These are phyloP conservation scores for Drosophila mauritiana DNA, from an alignment of 1,140 invertebrate species.

Conservation along the genomic window DNA sequence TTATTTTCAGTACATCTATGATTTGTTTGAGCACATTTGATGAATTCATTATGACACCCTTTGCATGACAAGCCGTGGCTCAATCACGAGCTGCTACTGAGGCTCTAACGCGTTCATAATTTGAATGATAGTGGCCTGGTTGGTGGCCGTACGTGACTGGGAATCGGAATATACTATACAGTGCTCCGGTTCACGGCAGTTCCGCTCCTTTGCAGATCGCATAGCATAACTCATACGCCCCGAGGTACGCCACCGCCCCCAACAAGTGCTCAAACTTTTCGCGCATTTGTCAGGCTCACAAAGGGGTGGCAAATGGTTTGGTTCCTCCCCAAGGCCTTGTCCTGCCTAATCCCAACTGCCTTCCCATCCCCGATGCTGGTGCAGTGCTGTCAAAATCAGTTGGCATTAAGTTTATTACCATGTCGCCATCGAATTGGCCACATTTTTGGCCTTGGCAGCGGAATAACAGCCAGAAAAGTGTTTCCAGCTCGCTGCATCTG, in stretches of 20 bases:
- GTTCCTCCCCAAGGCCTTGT: conserved; percentile 3
- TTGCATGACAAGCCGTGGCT: conserved; percentile 45
- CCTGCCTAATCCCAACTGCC: conserved; percentile 10
- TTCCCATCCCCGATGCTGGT: conserved; percentile 3
- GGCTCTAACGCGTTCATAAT: conserved; percentile 44
- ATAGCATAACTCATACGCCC: conserved; percentile 44
- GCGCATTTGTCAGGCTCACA: conserved; percentile 36
- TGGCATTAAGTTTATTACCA: conserved; percentile 51
- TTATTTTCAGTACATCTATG: conserved; percentile 15
- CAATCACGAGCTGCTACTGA: conserved; percentile 53
- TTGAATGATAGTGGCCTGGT: conserved; percentile 31
- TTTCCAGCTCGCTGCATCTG: conserved; percentile 48
- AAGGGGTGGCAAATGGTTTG: not conserved
- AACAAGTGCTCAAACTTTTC: conserved; percentile 33
- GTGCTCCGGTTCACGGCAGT: conserved; percentile 31
- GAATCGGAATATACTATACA: conserved; percentile 21
- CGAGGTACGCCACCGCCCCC: not conserved
- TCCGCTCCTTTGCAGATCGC: conserved; percentile 18
- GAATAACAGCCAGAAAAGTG: conserved; percentile 46
- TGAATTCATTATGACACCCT: conserved; percentile 39
- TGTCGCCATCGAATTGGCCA: conserved; percentile 45
- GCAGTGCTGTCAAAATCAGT: conserved; percentile 61
- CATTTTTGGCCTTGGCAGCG: conserved; percentile 40
- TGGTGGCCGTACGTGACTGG: conserved; percentile 36
- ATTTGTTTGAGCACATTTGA: conserved; percentile 56